A percentile compares a stretch with the other conserved stretches of the same genome.
Evolutionary conservation across 2,113 vertebrate species (phyloP).

Genomic region (Hippocampus abdominalis): DNA sequence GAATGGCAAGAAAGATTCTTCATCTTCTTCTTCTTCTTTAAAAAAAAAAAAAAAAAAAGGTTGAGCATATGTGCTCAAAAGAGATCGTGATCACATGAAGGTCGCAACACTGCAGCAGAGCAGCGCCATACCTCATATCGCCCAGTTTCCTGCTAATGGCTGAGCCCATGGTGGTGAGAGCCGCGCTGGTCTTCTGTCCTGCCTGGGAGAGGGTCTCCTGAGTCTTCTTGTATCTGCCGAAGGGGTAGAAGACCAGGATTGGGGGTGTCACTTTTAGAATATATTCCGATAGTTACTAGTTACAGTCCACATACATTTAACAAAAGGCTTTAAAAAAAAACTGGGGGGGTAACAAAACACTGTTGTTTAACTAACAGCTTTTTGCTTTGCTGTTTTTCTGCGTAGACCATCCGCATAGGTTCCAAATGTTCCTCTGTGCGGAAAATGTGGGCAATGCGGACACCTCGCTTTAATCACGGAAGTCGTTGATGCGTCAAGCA

Average conservation of each 20-base stretch:
- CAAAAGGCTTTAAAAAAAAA: no score
- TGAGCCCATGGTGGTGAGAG: conserved; percentile 84
- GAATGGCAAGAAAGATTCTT: background rate
- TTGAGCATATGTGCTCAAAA: background rate
- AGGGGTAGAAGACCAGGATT: background rate
- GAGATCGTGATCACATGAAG: background rate
- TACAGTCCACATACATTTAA: no score
- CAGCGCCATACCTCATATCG: conserved; percentile 86
- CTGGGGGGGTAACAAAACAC: no score
- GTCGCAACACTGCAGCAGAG: background rate
- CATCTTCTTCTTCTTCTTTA: no score
- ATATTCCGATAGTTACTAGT: no score
- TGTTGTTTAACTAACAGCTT: no score
- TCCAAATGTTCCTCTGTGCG: no score
- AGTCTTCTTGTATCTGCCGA: conserved; percentile 91
- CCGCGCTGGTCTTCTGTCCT: conserved; percentile 90
- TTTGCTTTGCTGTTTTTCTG: no score
- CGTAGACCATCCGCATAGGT: no score
- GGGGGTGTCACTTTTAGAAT: background rate
- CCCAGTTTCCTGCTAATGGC: conserved; percentile 87
- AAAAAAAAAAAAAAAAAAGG: background rate
- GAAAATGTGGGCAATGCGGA: no score
- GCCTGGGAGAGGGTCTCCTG: conserved; percentile 95
- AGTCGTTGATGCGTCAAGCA: no score
- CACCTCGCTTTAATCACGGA: no score